These are phyloP conservation scores for Rhizomys pruinosus DNA, from an alignment of 2,113 vertebrate genomes.

Conservation along the genomic window DNA sequence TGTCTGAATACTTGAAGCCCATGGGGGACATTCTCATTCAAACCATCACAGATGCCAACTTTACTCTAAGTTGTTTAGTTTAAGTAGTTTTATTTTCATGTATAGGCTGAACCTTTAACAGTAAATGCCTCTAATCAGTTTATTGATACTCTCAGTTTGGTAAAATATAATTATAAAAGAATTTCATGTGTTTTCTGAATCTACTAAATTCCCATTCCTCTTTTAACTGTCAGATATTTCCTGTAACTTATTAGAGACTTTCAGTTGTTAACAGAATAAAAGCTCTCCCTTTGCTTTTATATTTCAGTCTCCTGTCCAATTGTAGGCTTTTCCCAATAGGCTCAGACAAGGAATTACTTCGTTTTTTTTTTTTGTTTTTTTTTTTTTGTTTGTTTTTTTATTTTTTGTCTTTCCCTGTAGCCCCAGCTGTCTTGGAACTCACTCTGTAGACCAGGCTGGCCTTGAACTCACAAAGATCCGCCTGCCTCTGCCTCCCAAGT, in stretches of 20 bases:
- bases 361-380: too few species aligned
- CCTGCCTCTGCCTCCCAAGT: too few species aligned
- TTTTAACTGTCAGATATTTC: neutral
- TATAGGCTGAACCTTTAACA: neutral
- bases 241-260: neutral
- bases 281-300: neutral
- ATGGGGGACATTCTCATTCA: too few species aligned
- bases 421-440: too few species aligned
- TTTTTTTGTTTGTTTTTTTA: too few species aligned
- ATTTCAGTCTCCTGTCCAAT: neutral
- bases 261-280: neutral
- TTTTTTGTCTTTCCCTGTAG: too few species aligned
- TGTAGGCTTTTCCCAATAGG: neutral
- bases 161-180: too few species aligned
- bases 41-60: too few species aligned
- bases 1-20: too few species aligned
- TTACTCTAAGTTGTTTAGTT: neutral
- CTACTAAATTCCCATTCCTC: neutral
- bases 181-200: constrained; percentile 1
- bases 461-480: too few species aligned
- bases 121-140: neutral
- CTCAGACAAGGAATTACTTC: neutral
- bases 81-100: neutral
- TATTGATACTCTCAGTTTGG: neutral
- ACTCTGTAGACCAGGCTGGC: too few species aligned